Conservation (phyloP, 2,888 invertebrate species). For the Synanthedon tipuliformis region DNA sequence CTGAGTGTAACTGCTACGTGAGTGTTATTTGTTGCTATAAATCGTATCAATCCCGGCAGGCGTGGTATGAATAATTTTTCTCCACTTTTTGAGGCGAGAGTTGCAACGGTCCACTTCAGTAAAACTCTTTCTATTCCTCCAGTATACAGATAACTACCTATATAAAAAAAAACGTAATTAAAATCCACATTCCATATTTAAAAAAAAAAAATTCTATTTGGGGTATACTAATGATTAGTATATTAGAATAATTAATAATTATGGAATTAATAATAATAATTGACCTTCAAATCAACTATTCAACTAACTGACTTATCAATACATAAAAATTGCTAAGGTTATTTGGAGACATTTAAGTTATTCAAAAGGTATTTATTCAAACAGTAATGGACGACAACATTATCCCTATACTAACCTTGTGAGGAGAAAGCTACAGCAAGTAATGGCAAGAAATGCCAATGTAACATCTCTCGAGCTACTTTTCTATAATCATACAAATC, state of each 20-base stretch:
- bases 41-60: conserved; percentile 49
- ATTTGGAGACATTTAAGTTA: too few relatives aligned
- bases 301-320: too few relatives aligned
- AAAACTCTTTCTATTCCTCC: conserved; percentile 62
- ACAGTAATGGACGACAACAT: neutral
- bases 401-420: conserved; percentile 29
- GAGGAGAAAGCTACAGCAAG: conserved; percentile 45
- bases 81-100: conserved; percentile 34
- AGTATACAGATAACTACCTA: conserved; percentile 51
- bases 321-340: too few relatives aligned
- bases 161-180: conserved; percentile 7
- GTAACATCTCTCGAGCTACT: conserved; percentile 42
- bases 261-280: too few relatives aligned
- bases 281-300: too few relatives aligned
- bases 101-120: conserved; percentile 55
- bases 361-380: too few relatives aligned
- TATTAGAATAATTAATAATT: too few relatives aligned
- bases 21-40: conserved; percentile 38
- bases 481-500: conserved; percentile 34
- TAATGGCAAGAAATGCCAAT: conserved; percentile 60
- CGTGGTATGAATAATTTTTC: conserved; percentile 55
- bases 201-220: too few relatives aligned
- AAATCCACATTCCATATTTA: too few relatives aligned
- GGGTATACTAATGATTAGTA: too few relatives aligned
- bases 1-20: conserved; percentile 48